Percentiles rank a stretch among this genome's conserved stretches.
phyloP scores from a whole-genome alignment of 2,113 vertebrate genomes.

The Erythrocercus mccallii region DNA sequence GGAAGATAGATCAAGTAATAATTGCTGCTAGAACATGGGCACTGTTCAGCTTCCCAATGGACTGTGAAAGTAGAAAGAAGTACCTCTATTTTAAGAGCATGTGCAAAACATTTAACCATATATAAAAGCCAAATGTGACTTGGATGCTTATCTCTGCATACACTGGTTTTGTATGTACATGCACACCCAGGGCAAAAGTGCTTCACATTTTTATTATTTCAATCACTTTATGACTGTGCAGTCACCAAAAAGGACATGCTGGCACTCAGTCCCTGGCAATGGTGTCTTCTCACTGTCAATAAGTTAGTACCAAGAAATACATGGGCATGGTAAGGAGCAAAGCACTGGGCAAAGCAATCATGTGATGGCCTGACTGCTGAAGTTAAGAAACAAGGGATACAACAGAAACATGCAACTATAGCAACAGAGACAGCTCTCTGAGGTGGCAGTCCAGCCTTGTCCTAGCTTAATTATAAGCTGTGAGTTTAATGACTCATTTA shows the following conservation, averaged over 20 bases:
- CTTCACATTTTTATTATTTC: neutral
- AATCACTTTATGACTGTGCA: neutral
- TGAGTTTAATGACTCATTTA: neutral
- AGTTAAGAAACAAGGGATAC: neutral
- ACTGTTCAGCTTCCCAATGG: neutral
- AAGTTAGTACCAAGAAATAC: neutral
- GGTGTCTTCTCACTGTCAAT: neutral
- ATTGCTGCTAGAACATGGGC: neutral
- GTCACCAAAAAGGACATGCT: neutral
- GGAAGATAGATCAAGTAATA: neutral
- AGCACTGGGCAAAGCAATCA: neutral
- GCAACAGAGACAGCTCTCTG: neutral
- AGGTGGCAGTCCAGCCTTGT: neutral
- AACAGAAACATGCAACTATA: neutral
- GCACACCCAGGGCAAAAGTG: neutral
- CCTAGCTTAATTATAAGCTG: neutral
- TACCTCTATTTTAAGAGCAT: neutral
- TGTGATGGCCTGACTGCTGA: accelerated
- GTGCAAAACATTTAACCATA: neutral
- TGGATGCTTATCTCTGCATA: neutral
- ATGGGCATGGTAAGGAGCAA: neutral
- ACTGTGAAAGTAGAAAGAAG: neutral
- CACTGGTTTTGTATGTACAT: neutral
- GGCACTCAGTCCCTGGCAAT: neutral
- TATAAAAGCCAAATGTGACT: neutral